phyloP scores from a whole-genome alignment of 2,797 vertebrate genomes.

The Oreortyx pictus region DNA sequence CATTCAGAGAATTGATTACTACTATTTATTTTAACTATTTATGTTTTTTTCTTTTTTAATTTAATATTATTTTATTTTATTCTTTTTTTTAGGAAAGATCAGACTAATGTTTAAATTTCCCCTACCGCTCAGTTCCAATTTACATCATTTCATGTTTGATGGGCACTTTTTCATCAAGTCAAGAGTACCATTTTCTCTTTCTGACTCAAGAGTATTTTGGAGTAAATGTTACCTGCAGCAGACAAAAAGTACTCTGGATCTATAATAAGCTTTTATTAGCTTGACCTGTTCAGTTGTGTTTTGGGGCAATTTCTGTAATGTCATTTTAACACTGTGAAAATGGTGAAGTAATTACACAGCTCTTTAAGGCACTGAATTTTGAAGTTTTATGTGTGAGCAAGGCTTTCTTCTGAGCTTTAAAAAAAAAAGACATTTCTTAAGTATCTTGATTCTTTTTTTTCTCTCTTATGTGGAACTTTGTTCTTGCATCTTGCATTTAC shows the following conservation, averaged over 20 bases:
- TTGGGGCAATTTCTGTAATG: neutral
- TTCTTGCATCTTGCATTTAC: conserved; percentile 78
- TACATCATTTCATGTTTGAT: neutral
- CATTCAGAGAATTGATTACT: neutral
- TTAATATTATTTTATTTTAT: neutral
- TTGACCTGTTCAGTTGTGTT: conserved; percentile 22
- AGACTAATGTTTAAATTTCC: neutral
- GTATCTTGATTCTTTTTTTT: neutral
- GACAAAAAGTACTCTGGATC: neutral
- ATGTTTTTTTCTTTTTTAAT: neutral
- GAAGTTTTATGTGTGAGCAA: conserved; percentile 5
- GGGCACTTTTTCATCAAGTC: neutral
- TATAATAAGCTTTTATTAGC: conserved; percentile 3
- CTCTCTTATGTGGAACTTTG: neutral
- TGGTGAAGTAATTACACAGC: conserved; percentile 22
- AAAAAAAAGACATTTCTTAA: neutral
- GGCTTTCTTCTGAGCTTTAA: neutral
- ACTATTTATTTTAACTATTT: neutral
- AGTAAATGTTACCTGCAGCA: neutral
- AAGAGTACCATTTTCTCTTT: neutral
- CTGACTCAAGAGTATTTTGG: neutral
- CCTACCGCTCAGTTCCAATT: neutral
- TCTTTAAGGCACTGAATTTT: neutral
- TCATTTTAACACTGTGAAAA: conserved; percentile 4
- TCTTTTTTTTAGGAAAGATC: neutral